Percentiles rank a stretch among this genome's conserved stretches.
Conservation (phyloP, 2,113 vertebrate species). For the Phaetusa simplex region DNA sequence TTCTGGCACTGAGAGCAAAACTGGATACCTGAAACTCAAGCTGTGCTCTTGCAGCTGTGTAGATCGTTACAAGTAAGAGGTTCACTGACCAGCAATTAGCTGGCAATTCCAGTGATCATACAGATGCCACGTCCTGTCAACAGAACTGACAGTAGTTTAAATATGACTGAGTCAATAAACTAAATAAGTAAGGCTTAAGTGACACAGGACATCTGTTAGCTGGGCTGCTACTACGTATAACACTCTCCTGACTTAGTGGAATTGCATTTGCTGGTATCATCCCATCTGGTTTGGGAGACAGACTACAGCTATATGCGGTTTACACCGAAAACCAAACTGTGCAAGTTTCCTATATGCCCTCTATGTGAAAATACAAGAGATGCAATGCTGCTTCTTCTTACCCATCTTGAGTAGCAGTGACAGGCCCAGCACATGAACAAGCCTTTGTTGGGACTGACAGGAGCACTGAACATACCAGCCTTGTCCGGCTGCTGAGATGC, state of each 20-base stretch:
- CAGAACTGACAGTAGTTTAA: not conserved
- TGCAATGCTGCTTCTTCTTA: not conserved
- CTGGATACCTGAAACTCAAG: not conserved
- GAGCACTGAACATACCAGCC: not conserved
- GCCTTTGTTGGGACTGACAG: not conserved
- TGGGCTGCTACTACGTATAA: not conserved
- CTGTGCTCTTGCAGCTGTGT: not conserved
- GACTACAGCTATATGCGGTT: not conserved
- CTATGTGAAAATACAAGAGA: not conserved
- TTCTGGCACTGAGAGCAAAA: not conserved
- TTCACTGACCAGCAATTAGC: not conserved
- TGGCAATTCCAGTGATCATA: not conserved
- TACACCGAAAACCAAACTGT: not conserved
- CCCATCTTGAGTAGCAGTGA: not conserved
- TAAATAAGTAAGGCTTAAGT: not conserved
- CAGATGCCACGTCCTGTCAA: not conserved
- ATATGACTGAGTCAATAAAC: not conserved
- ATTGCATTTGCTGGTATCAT: not conserved
- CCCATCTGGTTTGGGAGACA: accelerated
- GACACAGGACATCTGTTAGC: not conserved
- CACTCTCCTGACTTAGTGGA: not conserved
- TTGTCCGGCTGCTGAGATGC: not conserved
- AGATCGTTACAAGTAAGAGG: not conserved
- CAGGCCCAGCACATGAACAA: not conserved
- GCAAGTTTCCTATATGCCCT: not conserved